A percentile compares a stretch with the other conserved stretches of the same genome.
Evolutionary conservation across 2,888 invertebrate species (phyloP).

Genomic region (Tenthredo scrophulariae): DNA sequence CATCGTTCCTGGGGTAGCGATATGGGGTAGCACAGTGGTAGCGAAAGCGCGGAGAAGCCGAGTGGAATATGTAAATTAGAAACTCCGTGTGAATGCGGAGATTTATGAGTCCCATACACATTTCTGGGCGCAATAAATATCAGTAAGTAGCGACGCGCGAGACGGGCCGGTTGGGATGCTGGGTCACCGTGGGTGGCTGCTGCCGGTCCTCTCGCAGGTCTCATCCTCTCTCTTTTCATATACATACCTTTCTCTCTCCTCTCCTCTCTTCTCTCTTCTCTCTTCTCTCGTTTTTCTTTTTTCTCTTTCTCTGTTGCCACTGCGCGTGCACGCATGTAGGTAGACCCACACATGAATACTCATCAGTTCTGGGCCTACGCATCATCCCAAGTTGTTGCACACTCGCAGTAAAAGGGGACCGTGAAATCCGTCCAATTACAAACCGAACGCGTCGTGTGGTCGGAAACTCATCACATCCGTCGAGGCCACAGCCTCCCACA

Average conservation of each 20-base stretch:
- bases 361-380: conserved; percentile 44
- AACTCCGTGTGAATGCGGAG: conserved; percentile 78
- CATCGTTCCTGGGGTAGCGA: conserved; percentile 43
- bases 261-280: conserved; percentile 54
- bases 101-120: conserved; percentile 77
- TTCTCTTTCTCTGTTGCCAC: conserved; percentile 19
- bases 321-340: conserved; percentile 19
- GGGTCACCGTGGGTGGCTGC: conserved; percentile 67
- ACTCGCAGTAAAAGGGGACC: conserved; percentile 63
- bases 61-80: conserved; percentile 77
- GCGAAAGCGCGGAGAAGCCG: conserved; percentile 58
- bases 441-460: conserved; percentile 60
- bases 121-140: conserved; percentile 78
- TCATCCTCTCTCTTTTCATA: conserved; percentile 24
- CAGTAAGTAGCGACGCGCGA: conserved; percentile 76
- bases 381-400: conserved; percentile 56
- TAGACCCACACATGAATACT: conserved; percentile 51
- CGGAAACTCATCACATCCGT: conserved; percentile 60
- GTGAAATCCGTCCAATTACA: conserved; percentile 68
- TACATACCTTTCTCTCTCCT: conserved; percentile 59
- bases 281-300: conserved; percentile 31
- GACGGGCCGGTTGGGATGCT: conserved; percentile 68
- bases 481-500: conserved; percentile 22
- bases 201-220: conserved; percentile 56
- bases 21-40: conserved; percentile 50